Evolutionary conservation across 2,797 vertebrate species (phyloP).

Genomic region (Acrocephalus scirpaceus): DNA sequence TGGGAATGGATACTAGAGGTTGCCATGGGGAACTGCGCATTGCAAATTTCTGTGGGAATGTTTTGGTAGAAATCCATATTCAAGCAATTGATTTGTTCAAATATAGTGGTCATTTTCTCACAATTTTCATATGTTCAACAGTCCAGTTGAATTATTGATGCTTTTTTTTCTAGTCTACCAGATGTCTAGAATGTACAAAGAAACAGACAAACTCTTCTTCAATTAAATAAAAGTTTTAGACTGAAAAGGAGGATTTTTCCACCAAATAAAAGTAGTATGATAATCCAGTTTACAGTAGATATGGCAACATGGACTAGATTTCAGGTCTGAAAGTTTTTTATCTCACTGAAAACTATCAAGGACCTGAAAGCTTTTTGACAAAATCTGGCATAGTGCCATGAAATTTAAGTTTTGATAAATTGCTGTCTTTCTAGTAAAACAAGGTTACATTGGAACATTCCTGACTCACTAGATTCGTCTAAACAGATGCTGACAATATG

Average conservation of each 20-base stretch:
- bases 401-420: conserved; percentile 50
- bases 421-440: conserved; percentile 42
- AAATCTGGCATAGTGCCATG: background rate
- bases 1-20: background rate
- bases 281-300: background rate
- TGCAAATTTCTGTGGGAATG: background rate
- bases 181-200: conserved; percentile 10
- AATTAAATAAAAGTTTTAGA: background rate
- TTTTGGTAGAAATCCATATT: background rate
- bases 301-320: background rate
- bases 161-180: background rate
- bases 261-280: background rate
- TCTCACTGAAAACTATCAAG: background rate
- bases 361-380: background rate
- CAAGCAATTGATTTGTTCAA: background rate
- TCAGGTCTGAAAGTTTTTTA: background rate
- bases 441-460: conserved; percentile 14
- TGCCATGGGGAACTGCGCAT: background rate
- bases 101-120: background rate
- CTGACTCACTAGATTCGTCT: conserved; percentile 2
- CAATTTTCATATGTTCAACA: conserved; percentile 20
- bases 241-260: background rate
- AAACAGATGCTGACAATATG: conserved; percentile 64
- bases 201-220: background rate
- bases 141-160: background rate